Evolutionary conservation across 2,888 invertebrate genomes (phyloP), one percentile per base, ranked within the genome.

Genomic region (Drosophila acutilabella): DNA sequence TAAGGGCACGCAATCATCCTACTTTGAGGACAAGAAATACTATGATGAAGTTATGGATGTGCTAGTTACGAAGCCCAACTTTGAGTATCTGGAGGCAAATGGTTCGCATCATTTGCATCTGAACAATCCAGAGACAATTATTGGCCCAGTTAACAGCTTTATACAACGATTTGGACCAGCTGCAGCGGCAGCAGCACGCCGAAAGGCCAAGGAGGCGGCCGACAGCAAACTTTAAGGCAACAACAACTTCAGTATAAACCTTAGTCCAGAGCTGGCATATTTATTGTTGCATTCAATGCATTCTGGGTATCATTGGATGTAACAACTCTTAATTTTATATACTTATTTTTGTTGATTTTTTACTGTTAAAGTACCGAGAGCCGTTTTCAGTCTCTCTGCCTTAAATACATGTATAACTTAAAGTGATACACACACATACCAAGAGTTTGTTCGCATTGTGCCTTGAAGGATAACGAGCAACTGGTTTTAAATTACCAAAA

Each of bases 31-130:
- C 0, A 94, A 94, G 78, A 92, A 93, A 66, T 93, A 94, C 81
- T 94, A 94, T 64, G 93, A 94, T 47, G 94, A 94, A 82, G 93
- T 94, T 74, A 86, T 95, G 16, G 93, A 94, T 60, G 83, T 94
- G 18, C 88, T 96, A 42, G 93, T 93, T 59, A 92, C 92, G 64
- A 93, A 94, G 80, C 90, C 92, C 0, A 93, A 94, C 67, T 95
- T 94, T 80, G 94, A 94, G 88, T 93, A 93, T 79, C 93, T 94
- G 50, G 93, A 93, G 64, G 92, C 95, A 0, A 93, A 94, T 56
- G 96, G 96, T 2, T 94, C 94, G 2, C 96, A 96, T 92, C 96
- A 96, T 91, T 92, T 95, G 64, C 96, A 96, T 92, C 93, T 97
- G 76, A 95, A 94, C 79, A 93, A 94, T 82, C 95, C 96, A 4